A percentile compares a stretch with the other conserved stretches of the same genome.
Evolutionary conservation across 2,888 invertebrate species (phyloP).

Genomic region (Rapana venosa): DNA sequence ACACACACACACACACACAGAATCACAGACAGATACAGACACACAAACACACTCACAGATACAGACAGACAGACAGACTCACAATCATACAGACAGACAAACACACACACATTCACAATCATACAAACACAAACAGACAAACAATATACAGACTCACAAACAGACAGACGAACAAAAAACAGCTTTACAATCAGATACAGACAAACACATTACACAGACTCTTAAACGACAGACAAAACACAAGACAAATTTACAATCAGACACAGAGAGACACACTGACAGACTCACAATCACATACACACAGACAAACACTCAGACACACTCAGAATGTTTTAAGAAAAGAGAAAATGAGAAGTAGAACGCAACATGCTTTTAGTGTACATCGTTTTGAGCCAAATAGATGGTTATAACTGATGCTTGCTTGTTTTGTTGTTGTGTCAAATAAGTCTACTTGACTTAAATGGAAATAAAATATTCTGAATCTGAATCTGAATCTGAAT

Average conservation of each 20-base stretch:
- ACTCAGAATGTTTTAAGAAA: too few relatives aligned
- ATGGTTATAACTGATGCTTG: too few relatives aligned
- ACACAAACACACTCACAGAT: not conserved
- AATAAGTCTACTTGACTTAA: too few relatives aligned
- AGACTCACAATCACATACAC: not conserved
- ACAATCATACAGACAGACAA: not conserved
- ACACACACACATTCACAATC: not conserved
- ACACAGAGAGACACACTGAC: not conserved
- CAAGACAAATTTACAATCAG: not conserved
- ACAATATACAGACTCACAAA: not conserved
- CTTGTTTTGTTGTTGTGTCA: too few relatives aligned
- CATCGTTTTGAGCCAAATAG: too few relatives aligned
- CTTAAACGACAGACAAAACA: not conserved
- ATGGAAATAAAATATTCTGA: too few relatives aligned
- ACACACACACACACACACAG: slow-evolving; percentile 4
- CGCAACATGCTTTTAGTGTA: too few relatives aligned
- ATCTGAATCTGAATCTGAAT: too few relatives aligned
- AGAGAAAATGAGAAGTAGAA: too few relatives aligned
- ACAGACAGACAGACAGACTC: not conserved
- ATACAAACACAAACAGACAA: not conserved
- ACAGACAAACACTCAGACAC: too few relatives aligned
- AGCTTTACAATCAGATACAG: not conserved
- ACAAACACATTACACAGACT: not conserved
- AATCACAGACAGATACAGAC: not conserved
- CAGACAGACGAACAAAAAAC: not conserved